Percentiles rank a stretch among this genome's conserved stretches.
Evolutionary conservation across 2,888 invertebrate genomes (phyloP).

Genomic region (Psylliodes chrysocephalus): DNA sequence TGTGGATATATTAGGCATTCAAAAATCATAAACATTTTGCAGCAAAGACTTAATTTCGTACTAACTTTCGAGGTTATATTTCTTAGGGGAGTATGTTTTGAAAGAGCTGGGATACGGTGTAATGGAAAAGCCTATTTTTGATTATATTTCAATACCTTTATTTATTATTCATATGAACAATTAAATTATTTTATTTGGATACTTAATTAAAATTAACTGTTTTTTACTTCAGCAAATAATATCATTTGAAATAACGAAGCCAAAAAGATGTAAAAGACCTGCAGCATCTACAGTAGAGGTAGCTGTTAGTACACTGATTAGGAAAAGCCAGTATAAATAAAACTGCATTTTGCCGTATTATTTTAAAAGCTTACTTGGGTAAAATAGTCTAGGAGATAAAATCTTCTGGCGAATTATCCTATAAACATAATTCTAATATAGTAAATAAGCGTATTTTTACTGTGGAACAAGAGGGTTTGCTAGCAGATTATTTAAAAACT

Average conservation of each 20-base stretch:
- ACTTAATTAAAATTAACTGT: background rate
- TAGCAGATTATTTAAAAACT: slow-evolving; percentile 9
- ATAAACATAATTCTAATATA: background rate
- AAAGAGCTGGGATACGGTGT: background rate
- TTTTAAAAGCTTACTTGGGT: background rate
- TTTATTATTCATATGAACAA: background rate
- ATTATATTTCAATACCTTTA: background rate
- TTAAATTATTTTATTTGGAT: background rate
- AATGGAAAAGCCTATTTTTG: background rate
- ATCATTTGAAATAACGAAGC: background rate
- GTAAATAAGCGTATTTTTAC: background rate
- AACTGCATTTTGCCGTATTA: background rate
- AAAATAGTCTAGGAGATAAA: background rate
- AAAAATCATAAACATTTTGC: background rate
- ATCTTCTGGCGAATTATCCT: background rate
- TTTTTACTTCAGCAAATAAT: background rate
- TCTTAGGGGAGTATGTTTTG: background rate
- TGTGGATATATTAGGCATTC: background rate
- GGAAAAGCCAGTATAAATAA: background rate
- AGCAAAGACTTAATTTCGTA: background rate
- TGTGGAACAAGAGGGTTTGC: background rate
- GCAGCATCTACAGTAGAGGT: background rate
- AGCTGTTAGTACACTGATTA: no score
- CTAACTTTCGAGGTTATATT: background rate
- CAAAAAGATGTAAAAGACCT: background rate